Conservation (phyloP, 2,113 vertebrate species). For the Sardina pilchardus region DNA sequence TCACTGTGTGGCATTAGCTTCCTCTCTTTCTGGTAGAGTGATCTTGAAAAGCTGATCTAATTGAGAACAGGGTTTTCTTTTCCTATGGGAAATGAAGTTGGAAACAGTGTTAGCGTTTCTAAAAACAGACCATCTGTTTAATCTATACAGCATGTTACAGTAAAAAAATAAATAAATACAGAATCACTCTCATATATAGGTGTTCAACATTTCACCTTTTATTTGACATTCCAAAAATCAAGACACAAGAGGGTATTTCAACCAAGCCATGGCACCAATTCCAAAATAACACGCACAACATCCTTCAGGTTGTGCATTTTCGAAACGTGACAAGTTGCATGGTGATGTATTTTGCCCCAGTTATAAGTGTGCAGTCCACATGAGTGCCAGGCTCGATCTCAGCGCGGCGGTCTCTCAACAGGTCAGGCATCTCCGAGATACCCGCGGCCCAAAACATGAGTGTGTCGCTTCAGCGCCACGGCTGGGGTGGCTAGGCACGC, state of each 20-base stretch:
- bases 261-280: not conserved
- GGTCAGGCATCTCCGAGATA: not conserved
- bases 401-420: conserved; percentile 14
- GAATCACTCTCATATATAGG: not conserved
- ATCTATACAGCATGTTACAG: not conserved
- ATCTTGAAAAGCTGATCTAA: not conserved
- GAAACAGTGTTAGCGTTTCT: not conserved
- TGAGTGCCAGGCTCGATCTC: not conserved
- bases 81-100: not conserved
- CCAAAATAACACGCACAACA: not conserved
- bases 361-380: conserved; percentile 1
- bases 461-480: not conserved
- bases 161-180: not conserved
- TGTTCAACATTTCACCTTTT: not conserved
- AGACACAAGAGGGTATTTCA: not conserved
- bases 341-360: not conserved
- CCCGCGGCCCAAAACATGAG: not conserved
- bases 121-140: not conserved
- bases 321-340: not conserved
- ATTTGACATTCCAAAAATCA: not conserved
- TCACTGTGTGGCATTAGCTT: not conserved
- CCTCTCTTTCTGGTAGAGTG: not conserved
- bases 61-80: not conserved
- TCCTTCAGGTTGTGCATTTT: not conserved
- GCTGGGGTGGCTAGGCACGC: conserved; percentile 6